phyloP scores from a whole-genome alignment of 2,888 invertebrate genomes.

The Frankliniella fusca region DNA sequence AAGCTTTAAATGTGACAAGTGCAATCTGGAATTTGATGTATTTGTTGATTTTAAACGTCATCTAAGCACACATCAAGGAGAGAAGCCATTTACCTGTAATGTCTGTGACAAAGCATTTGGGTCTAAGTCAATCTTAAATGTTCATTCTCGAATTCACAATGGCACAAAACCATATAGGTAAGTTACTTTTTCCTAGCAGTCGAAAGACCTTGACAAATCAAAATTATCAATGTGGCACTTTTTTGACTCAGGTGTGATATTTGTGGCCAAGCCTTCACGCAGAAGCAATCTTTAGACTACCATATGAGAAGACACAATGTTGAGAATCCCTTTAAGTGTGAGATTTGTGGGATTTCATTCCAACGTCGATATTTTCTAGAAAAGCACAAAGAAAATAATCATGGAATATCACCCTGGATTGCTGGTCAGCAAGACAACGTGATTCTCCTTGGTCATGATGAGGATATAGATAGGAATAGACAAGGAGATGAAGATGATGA shows the following conservation, averaged over 20 bases:
- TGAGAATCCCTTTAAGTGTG: conserved; percentile 6
- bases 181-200: neutral
- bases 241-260: conserved; percentile 7
- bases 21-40: neutral
- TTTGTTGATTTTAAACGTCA: conserved; percentile 22
- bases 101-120: conserved; percentile 12
- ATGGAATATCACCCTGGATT: neutral
- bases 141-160: conserved; percentile 18
- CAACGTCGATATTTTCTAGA: neutral
- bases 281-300: conserved; percentile 21
- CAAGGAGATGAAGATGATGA: conserved; percentile 2
- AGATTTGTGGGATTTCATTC: neutral
- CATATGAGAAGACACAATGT: conserved; percentile 4
- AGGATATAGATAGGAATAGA: neutral
- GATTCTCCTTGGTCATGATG: neutral
- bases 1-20: conserved; percentile 8
- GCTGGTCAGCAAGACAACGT: neutral
- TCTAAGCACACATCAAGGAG: neutral
- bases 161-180: neutral
- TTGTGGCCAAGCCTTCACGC: conserved; percentile 5
- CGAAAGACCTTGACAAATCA: no score
- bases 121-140: conserved; percentile 2
- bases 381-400: neutral
- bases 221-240: neutral
- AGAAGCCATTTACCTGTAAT: neutral